A percentile compares a stretch with the other conserved stretches of the same genome.
phyloP scores from a whole-genome alignment of 2,888 invertebrate genomes.

The Acleris emargana region DNA sequence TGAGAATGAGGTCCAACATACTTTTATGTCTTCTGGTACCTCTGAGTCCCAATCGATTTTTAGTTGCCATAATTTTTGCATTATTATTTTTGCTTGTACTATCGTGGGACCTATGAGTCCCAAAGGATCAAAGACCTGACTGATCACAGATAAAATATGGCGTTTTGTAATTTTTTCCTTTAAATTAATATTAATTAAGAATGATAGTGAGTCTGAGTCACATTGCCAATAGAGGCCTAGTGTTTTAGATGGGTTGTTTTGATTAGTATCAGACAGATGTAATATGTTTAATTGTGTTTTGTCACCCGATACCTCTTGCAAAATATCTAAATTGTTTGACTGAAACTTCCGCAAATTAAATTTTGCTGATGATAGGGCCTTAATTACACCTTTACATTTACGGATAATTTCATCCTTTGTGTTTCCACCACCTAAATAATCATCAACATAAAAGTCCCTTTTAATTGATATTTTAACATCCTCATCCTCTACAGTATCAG shows the following conservation, averaged over 20 bases:
- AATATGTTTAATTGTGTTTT: too few relatives aligned
- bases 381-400: not conserved
- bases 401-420: not conserved
- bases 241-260: too few relatives aligned
- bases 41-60: too few relatives aligned
- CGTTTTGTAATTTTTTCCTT: conserved; percentile 13
- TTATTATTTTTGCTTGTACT: too few relatives aligned
- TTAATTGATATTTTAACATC: conserved; percentile 2
- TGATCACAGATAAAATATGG: not conserved
- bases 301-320: too few relatives aligned
- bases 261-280: too few relatives aligned
- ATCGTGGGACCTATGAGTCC: too few relatives aligned
- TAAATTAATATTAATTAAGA: not conserved
- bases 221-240: not conserved
- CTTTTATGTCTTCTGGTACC: not conserved
- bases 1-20: not conserved
- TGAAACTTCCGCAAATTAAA: too few relatives aligned
- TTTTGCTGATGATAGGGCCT: too few relatives aligned
- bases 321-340: too few relatives aligned
- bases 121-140: too few relatives aligned
- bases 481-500: not conserved
- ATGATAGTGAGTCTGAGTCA: not conserved
- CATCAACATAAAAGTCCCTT: conserved; percentile 21
- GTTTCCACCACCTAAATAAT: not conserved
- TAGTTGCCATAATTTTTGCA: too few relatives aligned